phyloP scores from a whole-genome alignment of 2,797 vertebrate species.

The Steatocranus sp. region DNA sequence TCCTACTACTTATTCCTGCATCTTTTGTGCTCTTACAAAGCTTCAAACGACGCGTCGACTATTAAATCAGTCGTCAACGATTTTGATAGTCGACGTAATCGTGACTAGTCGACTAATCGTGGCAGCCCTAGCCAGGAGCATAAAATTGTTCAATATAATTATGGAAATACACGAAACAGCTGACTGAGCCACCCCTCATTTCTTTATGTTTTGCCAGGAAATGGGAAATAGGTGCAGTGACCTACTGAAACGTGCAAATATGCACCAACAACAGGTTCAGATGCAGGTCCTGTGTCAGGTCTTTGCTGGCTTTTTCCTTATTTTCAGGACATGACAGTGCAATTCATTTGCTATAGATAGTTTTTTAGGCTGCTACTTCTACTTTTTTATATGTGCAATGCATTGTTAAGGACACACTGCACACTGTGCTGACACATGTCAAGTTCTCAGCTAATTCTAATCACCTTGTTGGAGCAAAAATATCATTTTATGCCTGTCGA shows the following conservation, averaged over 20 bases:
- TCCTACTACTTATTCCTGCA: too few relatives aligned
- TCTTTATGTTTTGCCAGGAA: not conserved
- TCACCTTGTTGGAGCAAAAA: not conserved
- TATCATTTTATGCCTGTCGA: not conserved
- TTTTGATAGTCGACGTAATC: too few relatives aligned
- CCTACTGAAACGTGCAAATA: not conserved
- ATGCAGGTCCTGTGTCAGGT: not conserved
- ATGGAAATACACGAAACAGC: not conserved
- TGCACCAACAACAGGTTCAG: not conserved
- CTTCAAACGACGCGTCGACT: too few relatives aligned
- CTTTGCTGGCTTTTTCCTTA: not conserved
- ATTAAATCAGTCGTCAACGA: too few relatives aligned
- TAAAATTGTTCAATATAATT: not conserved
- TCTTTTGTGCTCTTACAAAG: too few relatives aligned
- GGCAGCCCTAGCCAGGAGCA: not conserved
- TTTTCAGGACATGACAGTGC: not conserved
- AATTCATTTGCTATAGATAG: not conserved
- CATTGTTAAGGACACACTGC: not conserved
- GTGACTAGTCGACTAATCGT: too few relatives aligned
- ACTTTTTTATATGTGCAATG: not conserved
- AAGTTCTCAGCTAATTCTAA: not conserved
- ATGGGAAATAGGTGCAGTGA: not conserved
- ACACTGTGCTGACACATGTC: not conserved
- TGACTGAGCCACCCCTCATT: not conserved
- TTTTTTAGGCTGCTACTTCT: not conserved